These are phyloP conservation scores for Hyphantria cunea DNA, from an alignment of 1,140 invertebrate species.

Conservation along the genomic window DNA sequence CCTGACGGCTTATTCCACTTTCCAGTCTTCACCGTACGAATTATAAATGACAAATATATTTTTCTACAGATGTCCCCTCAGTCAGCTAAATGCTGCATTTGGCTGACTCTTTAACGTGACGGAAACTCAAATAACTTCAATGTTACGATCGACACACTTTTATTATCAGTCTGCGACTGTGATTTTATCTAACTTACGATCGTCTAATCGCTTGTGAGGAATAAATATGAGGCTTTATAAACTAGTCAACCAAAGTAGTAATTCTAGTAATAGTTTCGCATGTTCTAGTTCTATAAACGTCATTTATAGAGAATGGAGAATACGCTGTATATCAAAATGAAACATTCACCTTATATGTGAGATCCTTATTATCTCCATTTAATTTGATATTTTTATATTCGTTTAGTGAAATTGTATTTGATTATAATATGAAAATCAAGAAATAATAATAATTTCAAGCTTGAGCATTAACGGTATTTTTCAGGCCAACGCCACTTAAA, in stretches of 20 bases:
- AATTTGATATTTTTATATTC: too few species aligned
- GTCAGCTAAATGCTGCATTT: constrained; percentile 27
- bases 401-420: too few species aligned
- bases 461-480: too few species aligned
- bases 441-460: too few species aligned
- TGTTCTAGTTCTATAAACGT: too few species aligned
- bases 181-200: neutral
- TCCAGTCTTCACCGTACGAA: constrained; percentile 70
- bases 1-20: constrained; percentile 69
- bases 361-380: too few species aligned
- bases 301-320: too few species aligned
- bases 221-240: neutral
- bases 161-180: constrained; percentile 7
- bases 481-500: too few species aligned
- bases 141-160: constrained; percentile 21
- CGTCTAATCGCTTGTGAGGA: neutral
- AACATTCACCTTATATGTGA: too few species aligned
- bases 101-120: constrained; percentile 20
- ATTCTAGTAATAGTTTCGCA: neutral
- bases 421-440: too few species aligned
- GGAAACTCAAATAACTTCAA: constrained; percentile 29
- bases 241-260: neutral
- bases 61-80: constrained; percentile 18
- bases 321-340: too few species aligned
- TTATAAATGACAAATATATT: constrained; percentile 73